Evolutionary conservation across 2,888 invertebrate genomes (phyloP).

Genomic region (Melitaea athalia): DNA sequence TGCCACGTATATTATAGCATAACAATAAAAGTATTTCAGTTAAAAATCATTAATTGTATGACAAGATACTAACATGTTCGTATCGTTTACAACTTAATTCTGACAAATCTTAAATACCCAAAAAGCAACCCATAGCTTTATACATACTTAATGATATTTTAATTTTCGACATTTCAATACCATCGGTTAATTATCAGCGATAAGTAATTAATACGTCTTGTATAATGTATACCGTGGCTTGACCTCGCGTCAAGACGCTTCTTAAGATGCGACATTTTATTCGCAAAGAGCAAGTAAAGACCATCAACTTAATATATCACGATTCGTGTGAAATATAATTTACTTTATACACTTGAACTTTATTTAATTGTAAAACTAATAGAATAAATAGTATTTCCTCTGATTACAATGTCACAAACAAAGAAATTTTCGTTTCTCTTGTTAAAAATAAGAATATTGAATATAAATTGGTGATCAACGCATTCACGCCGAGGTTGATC

Average conservation of each 20-base stretch:
- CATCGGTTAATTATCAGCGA: slow-evolving; percentile 29
- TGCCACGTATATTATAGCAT: too few species aligned
- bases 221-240: slow-evolving; percentile 28
- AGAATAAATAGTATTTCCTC: neutral
- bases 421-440: too few species aligned
- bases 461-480: too few species aligned
- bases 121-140: neutral
- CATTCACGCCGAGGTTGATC: too few species aligned
- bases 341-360: slow-evolving; percentile 8
- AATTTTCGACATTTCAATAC: slow-evolving; percentile 17
- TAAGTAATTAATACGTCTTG: slow-evolving; percentile 27
- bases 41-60: too few species aligned
- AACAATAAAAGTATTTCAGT: too few species aligned
- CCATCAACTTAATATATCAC: slow-evolving; percentile 42
- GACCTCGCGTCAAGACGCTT: slow-evolving; percentile 35
- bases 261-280: slow-evolving; percentile 43
- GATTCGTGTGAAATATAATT: slow-evolving; percentile 31
- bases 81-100: too few species aligned
- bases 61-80: too few species aligned
- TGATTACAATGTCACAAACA: too few species aligned
- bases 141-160: neutral
- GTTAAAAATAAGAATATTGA: too few species aligned
- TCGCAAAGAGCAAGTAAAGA: slow-evolving; percentile 38
- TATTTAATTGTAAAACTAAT: neutral
- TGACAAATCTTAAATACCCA: too few species aligned